phyloP scores from a whole-genome alignment of 2,113 vertebrate genomes.

The Prionailurus bengalensis region DNA sequence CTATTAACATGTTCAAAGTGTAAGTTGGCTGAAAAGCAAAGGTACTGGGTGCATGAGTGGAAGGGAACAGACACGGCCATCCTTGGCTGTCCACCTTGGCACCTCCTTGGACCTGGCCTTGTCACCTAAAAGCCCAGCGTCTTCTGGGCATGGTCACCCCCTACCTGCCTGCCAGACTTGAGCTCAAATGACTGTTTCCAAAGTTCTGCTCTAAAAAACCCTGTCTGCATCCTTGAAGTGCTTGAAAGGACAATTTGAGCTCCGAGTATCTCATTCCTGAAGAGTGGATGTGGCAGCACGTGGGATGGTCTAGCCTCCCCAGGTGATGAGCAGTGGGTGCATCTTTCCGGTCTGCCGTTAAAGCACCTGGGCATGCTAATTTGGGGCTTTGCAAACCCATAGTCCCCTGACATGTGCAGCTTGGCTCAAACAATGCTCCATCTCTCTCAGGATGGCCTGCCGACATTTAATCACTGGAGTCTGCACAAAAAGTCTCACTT shows the following conservation, averaged over 20 bases:
- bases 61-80: background rate
- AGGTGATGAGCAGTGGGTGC: background rate
- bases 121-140: background rate
- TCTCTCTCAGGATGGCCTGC: background rate
- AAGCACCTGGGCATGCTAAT: accelerated
- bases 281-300: background rate
- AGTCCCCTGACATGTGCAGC: background rate
- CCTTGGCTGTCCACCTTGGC: background rate
- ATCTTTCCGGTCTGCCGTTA: background rate
- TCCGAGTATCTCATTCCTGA: background rate
- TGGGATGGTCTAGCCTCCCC: background rate
- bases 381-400: background rate
- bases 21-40: background rate
- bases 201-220: background rate
- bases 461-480: background rate
- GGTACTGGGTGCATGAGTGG: background rate
- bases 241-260: background rate
- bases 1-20: background rate
- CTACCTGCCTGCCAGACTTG: background rate
- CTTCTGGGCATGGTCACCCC: background rate
- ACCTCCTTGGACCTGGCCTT: background rate
- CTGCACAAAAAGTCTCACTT: constrained; percentile 3
- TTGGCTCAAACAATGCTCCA: background rate
- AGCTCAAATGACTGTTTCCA: background rate
- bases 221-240: background rate